Percentiles rank a stretch among this genome's conserved stretches.
These are phyloP conservation scores for Uria aalge DNA, from an alignment of 2,113 vertebrate species.

Conservation along the genomic window DNA sequence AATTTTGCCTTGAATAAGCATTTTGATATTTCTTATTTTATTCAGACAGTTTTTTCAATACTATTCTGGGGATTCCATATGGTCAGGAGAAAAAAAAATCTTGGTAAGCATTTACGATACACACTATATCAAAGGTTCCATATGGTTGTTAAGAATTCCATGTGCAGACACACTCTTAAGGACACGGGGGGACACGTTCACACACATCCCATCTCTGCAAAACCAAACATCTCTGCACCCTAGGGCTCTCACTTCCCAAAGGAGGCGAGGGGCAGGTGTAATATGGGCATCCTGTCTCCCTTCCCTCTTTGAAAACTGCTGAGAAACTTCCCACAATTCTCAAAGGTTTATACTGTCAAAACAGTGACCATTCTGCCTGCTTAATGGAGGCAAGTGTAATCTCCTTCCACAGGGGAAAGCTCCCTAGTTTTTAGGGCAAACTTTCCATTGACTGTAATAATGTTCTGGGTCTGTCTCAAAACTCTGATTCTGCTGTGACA, in stretches of 20 bases:
- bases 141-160: not conserved
- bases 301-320: not conserved
- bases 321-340: not conserved
- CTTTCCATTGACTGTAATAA: not conserved
- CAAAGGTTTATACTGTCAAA: not conserved
- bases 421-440: not conserved
- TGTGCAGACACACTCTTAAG: not conserved
- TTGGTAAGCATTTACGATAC: not conserved
- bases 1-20: not conserved
- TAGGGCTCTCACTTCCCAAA: accelerated
- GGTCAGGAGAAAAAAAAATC: not conserved
- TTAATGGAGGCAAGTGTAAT: not conserved
- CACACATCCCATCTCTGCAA: not conserved
- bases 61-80: not conserved
- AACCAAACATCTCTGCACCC: not conserved
- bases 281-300: not conserved
- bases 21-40: not conserved
- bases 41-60: not conserved
- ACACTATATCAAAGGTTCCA: not conserved
- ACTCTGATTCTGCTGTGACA: not conserved
- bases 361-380: not conserved
- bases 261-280: not conserved
- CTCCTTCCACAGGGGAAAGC: not conserved
- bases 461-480: not conserved
- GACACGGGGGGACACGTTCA: accelerated